Base-by-base conservation (phyloP, 2,888 invertebrate genomes). In the Machimus rusticus region DNA sequence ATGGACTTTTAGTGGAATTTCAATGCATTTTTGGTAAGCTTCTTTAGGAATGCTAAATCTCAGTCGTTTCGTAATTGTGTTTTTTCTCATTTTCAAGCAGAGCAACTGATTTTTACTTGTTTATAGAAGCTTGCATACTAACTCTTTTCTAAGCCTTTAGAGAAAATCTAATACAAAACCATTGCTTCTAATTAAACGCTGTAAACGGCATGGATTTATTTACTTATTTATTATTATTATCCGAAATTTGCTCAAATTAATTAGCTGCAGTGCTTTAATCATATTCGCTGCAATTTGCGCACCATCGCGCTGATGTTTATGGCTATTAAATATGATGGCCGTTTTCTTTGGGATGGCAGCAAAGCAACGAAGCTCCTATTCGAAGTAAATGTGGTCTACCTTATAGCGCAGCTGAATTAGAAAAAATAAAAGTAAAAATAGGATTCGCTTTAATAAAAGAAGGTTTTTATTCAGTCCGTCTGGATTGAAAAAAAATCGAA, bases 1-100 rank as follows among this genome's bases (percentile, higher is more conserved):
- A 66, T 66, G 66, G 12, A 23, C 66, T 66, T 66, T 79, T 85
- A 81, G 86, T 78, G 39, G 43, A 78, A 78, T 39, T 78, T 37
- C 14, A 78, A 78, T 23, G 43, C 66, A 66, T 78, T 78, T 78
- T 78, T 78, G 78, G 78, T 78, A 23, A 78, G 43, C 23, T 78
- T 37, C 9, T 78, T 23, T 43, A 78, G 78, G 78, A 78, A 78
- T 78, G 78, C 66, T 66, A 66, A 66, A 66, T 28, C 5, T 66
- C 66, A 66, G 66, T 66, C 66, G 66, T 66, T 66, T 66, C 66
- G 23, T 66, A 28, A n/a, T 55, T 55, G n/a, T 51, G 51, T 51
- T 51, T 51, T 28, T 66, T 3, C 23, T 66, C 9, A 12, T 51
- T n/a, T 51, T 66, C 66, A 28, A 66, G 12, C 66, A 66, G 12